Conservation (phyloP, 2,797 vertebrate species). For the Echeneis naucrates region DNA sequence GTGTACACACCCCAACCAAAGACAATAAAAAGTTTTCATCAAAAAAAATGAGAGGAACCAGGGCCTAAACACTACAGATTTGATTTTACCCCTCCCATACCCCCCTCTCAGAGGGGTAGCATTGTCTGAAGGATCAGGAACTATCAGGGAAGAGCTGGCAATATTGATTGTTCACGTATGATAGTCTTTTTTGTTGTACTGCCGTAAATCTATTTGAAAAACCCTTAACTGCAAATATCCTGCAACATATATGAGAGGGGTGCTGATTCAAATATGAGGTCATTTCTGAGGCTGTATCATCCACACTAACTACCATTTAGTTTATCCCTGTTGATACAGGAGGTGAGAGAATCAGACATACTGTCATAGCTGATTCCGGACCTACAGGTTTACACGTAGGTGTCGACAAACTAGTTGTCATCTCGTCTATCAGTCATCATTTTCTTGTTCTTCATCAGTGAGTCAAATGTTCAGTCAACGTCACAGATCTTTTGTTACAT, state of each 20-base stretch:
- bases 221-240: no score
- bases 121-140: not conserved
- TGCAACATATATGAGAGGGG: not conserved
- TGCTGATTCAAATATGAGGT: constrained; percentile 36
- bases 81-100: no score
- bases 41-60: not conserved
- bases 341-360: constrained; percentile 57
- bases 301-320: constrained; percentile 24
- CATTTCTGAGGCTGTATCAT: constrained; percentile 10
- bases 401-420: constrained; percentile 49
- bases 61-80: not conserved
- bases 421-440: constrained; percentile 9
- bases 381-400: constrained; percentile 34
- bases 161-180: no score
- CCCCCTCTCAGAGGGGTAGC: no score
- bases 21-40: constrained; percentile 4
- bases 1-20: not conserved
- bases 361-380: constrained; percentile 49
- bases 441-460: constrained; percentile 35
- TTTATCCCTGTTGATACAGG: not conserved
- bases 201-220: no score
- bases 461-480: constrained; percentile 28
- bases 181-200: no score
- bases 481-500: constrained; percentile 19
- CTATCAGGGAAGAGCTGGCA: no score